Conservation (phyloP, 2,797 vertebrate species). For the Myotis pilosus region DNA sequence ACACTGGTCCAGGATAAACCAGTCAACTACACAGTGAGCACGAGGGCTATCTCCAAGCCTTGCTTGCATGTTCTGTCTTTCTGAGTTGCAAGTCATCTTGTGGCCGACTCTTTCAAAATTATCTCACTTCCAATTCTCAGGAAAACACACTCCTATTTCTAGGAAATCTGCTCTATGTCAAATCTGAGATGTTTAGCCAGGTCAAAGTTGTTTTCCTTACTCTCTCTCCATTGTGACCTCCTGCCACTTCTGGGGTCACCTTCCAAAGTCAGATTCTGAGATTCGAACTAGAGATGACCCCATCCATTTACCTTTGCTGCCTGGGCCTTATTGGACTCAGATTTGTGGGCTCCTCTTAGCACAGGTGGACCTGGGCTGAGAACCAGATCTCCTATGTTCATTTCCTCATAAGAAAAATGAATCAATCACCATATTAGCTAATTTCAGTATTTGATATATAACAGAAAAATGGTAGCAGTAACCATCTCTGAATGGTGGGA, state of each 20-base stretch:
- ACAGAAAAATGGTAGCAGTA: not conserved
- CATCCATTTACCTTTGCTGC: not conserved
- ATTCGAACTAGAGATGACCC: not conserved
- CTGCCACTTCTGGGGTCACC: not conserved
- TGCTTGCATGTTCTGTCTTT: not conserved
- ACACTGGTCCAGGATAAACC: not conserved
- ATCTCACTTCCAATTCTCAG: slow-evolving; percentile 12
- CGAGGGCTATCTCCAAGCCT: not conserved
- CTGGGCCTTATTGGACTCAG: not conserved
- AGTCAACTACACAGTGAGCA: not conserved
- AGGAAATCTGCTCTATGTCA: slow-evolving; percentile 22
- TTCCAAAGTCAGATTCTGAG: slow-evolving; percentile 7
- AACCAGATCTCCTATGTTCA: not conserved
- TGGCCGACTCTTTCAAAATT: not conserved
- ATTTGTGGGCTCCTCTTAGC: not conserved
- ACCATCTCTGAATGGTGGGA: not conserved
- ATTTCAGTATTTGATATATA: slow-evolving; percentile 23
- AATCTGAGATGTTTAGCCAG: not conserved
- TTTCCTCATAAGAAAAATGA: slow-evolving; percentile 16
- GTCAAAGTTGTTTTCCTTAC: slow-evolving; percentile 45
- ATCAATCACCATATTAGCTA: not conserved
- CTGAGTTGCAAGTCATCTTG: not conserved
- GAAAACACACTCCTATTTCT: slow-evolving; percentile 54
- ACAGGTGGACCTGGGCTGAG: not conserved
- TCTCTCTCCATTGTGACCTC: not conserved